These are phyloP conservation scores for Phrynosoma platyrhinos DNA, from an alignment of 2,113 vertebrate genomes.

Conservation along the genomic window DNA sequence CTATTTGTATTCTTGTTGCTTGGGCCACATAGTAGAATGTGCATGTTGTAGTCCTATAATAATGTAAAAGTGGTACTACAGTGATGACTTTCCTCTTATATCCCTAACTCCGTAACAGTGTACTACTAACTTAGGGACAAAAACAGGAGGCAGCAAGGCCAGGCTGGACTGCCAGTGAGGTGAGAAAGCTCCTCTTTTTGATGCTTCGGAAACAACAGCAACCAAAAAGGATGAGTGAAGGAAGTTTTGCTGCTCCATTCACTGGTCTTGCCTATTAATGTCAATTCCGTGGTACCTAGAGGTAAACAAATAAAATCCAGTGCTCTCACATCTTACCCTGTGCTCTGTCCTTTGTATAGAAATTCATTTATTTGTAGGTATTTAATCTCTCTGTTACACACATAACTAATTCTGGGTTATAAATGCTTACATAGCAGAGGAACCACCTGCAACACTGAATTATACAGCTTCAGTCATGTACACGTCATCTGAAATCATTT, in stretches of 20 bases:
- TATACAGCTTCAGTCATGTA: neutral
- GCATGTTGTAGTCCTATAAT: conserved; percentile 93
- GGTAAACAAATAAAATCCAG: conserved; percentile 78
- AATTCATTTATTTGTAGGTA: neutral
- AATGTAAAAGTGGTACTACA: conserved; percentile 86
- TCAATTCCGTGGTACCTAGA: conserved; percentile 77
- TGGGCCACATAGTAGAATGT: conserved; percentile 87
- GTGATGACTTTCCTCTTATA: conserved; percentile 69
- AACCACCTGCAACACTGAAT: neutral
- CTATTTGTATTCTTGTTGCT: conserved; percentile 86
- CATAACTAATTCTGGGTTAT: neutral
- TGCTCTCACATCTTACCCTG: conserved; percentile 73
- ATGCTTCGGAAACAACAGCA: conserved; percentile 72
- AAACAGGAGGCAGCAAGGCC: conserved; percentile 73
- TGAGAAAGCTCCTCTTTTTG: conserved; percentile 70
- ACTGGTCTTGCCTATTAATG: conserved; percentile 78
- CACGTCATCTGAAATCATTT: neutral
- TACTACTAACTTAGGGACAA: conserved; percentile 77
- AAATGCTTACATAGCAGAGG: neutral
- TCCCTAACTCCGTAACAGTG: conserved; percentile 68
- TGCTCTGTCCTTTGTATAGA: conserved; percentile 52
- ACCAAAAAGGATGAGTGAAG: conserved; percentile 62
- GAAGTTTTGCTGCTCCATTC: conserved; percentile 74
- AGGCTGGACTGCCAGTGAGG: conserved; percentile 66
- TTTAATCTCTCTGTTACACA: neutral